A percentile compares a stretch with the other conserved stretches of the same genome.
phyloP scores from a whole-genome alignment of 2,113 vertebrate genomes.

The Trogon surrucura region DNA sequence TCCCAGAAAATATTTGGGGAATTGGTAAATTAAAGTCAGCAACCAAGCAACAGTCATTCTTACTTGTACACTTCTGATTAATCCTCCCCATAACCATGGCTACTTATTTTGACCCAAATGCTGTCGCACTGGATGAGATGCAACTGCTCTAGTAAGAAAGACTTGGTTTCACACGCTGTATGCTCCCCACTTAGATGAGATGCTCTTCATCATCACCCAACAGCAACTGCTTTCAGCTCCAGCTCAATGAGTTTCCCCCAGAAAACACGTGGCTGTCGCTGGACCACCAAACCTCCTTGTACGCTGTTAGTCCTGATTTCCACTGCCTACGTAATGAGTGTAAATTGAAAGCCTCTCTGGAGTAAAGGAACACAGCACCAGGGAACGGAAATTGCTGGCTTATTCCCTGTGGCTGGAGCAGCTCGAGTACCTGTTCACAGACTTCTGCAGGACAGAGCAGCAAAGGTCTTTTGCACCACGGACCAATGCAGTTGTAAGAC shows the following conservation, averaged over 20 bases:
- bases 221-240: background rate
- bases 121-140: background rate
- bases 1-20: background rate
- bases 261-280: background rate
- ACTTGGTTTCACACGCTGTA: background rate
- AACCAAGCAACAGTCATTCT: background rate
- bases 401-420: background rate
- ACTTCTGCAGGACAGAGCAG: background rate
- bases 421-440: background rate
- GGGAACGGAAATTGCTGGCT: background rate
- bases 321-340: background rate
- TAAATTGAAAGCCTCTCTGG: background rate
- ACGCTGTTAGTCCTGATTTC: background rate
- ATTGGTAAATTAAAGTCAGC: background rate
- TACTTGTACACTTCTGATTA: background rate
- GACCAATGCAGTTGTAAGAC: background rate
- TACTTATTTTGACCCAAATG: background rate
- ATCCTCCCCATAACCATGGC: background rate
- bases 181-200: fast-evolving
- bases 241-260: background rate
- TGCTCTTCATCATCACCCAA: background rate
- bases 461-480: background rate
- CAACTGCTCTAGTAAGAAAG: background rate
- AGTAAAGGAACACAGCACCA: background rate
- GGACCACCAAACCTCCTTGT: background rate